Percentiles rank a stretch among this genome's conserved stretches.
These are phyloP conservation scores for Hybognathus amarus DNA, from an alignment of 2,797 vertebrate genomes.

Conservation along the genomic window DNA sequence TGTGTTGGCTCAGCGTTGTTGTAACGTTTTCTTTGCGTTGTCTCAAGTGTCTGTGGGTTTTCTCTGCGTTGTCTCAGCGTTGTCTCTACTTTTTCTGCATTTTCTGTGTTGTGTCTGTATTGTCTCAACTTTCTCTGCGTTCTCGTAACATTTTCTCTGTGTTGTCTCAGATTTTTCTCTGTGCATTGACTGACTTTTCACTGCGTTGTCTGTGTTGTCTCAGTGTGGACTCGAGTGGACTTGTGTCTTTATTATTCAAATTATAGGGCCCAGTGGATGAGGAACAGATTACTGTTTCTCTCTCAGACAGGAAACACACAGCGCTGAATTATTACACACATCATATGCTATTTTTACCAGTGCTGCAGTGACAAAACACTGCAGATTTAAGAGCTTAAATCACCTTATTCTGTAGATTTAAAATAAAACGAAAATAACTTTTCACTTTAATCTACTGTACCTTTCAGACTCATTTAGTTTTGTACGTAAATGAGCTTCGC, in stretches of 20 bases:
- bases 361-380: not conserved
- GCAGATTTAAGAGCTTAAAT: not conserved
- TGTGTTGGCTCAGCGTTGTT: not conserved
- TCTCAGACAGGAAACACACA: constrained; percentile 28
- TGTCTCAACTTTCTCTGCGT: too few relatives aligned
- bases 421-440: too few relatives aligned
- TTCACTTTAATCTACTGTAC: not conserved
- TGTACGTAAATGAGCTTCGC: not conserved
- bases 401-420: not conserved
- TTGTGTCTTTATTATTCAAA: too few relatives aligned
- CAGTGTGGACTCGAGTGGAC: too few relatives aligned
- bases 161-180: too few relatives aligned
- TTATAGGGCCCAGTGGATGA: not conserved
- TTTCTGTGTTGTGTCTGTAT: fast-evolving
- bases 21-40: too few relatives aligned
- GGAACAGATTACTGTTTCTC: constrained; percentile 15
- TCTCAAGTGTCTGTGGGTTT: fast-evolving
- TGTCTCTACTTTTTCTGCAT: too few relatives aligned
- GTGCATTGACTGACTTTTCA: too few relatives aligned
- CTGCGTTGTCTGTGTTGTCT: too few relatives aligned
- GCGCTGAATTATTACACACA: constrained; percentile 2
- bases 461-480: not conserved
- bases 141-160: fast-evolving
- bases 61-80: not conserved
- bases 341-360: constrained; percentile 6